Conservation (phyloP, 2,797 vertebrate genomes). For the Sebastes elongatus region DNA sequence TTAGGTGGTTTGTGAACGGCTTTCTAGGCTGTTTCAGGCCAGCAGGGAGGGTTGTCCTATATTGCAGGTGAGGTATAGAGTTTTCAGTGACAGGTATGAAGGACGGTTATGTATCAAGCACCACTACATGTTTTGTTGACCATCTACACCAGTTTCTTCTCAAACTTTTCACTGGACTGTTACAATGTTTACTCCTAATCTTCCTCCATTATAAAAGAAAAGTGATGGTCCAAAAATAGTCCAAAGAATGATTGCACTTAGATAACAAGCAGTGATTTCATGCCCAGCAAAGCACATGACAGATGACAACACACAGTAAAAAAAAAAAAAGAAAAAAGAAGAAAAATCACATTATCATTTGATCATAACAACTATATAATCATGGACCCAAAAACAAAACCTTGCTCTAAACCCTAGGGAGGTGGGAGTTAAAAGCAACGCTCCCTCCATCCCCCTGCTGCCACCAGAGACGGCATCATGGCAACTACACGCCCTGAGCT, state of each 20-base stretch:
- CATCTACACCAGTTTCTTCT: neutral
- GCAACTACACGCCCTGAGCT: constrained; percentile 30
- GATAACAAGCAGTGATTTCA: neutral
- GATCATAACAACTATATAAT: neutral
- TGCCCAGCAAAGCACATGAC: neutral
- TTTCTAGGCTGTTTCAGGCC: neutral
- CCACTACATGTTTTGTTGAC: neutral
- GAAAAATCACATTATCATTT: neutral
- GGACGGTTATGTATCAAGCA: neutral
- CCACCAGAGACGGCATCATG: constrained; percentile 52
- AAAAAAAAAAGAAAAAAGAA: neutral
- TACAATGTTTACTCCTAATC: neutral
- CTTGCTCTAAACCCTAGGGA: neutral
- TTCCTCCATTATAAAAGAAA: neutral
- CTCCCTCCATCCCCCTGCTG: constrained; percentile 1
- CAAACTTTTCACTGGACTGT: neutral
- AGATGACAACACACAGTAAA: neutral
- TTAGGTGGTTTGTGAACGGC: neutral
- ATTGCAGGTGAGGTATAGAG: neutral
- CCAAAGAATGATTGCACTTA: neutral
- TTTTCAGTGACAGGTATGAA: neutral
- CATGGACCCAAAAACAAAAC: neutral
- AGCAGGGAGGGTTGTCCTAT: neutral
- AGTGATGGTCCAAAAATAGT: neutral
- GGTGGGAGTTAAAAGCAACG: constrained; percentile 19